Base-by-base conservation (phyloP, 2,888 invertebrate genomes). In the Dioctria linearis region DNA sequence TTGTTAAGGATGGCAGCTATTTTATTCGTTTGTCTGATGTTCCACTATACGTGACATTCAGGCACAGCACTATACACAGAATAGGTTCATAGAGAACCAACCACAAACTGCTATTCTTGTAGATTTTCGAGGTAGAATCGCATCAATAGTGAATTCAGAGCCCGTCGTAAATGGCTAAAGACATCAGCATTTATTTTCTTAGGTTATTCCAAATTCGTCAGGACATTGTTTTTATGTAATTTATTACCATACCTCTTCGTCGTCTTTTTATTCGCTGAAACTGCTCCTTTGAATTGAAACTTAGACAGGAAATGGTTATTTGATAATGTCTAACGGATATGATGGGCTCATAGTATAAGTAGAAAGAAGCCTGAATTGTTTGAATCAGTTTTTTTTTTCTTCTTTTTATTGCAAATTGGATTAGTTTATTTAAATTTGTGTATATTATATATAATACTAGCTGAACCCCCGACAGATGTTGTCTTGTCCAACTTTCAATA, bases 1-100 rank as follows among this genome's bases (percentile, higher is more conserved):
- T 73, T 73, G 73, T 73, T 73, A 73, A 73, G 73, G 73, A 73
- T 73, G 73, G 73, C 73, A 73, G 73, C 51, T 73, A 59, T 73
- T 57, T 59, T 73, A 73, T 73, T 73, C 73, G 73, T 73, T 73
- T 59, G 73, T 73, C 73, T 73, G 54, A 40, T 57, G 73, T 39
- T 73, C 73, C 73, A 73, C 73, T 73, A 54, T 73, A 73, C 73
- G 73, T 73, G 73, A 73, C 73, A 73, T 57, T 57, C 73, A 57
- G 3, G 40, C 40, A 25, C 25, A 73, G 42, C 73, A 59, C 73
- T 59, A 73, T 51, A 25, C 54, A 46, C 6, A 6, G 49, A 6
- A 46, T n/a, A 11, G 11, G 73, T 9, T 57, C 40, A 11, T 57
- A 13, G 57, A 42, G 57, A 59, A 8, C 2, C 25, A 25, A 25